A percentile compares a stretch with the other conserved stretches of the same genome.
phyloP scores from a whole-genome alignment of 2,888 invertebrate species.

The Cheilosia pagana region DNA sequence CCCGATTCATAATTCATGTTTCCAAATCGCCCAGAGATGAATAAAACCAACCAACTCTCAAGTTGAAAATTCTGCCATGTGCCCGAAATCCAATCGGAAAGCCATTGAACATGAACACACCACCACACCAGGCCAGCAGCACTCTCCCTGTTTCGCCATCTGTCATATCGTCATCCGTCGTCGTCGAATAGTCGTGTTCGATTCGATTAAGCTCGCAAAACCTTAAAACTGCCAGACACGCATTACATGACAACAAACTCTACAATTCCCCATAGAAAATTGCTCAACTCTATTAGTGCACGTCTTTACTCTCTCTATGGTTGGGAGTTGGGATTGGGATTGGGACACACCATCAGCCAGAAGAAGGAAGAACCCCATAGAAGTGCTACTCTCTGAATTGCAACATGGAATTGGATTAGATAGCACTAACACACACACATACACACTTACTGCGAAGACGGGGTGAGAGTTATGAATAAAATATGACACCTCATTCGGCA shows the following conservation, averaged over 20 bases:
- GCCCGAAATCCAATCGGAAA: constrained; percentile 70
- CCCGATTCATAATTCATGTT: constrained; percentile 68
- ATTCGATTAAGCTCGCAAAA: constrained; percentile 71
- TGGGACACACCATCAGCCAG: background rate
- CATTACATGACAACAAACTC: constrained; percentile 66
- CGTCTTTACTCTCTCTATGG: no score
- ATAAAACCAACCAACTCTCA: constrained; percentile 10
- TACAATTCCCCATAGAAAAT: constrained; percentile 71
- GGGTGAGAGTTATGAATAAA: constrained; percentile 72
- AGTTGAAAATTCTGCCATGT: constrained; percentile 65
- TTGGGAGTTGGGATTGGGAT: no score
- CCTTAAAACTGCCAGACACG: constrained; percentile 74
- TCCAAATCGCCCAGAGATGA: constrained; percentile 23
- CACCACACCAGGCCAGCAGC: constrained; percentile 3
- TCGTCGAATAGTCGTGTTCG: constrained; percentile 15
- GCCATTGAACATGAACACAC: constrained; percentile 30
- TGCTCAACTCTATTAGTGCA: constrained; percentile 74
- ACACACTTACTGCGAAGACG: constrained; percentile 9
- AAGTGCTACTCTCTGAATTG: constrained; percentile 45
- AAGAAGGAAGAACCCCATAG: constrained; percentile 42
- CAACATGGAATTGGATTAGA: constrained; percentile 67
- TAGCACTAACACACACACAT: constrained; percentile 8
- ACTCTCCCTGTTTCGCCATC: constrained; percentile 56
- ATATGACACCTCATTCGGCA: constrained; percentile 70
- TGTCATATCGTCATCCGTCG: constrained; percentile 50